Evolutionary conservation across 2,113 vertebrate species (phyloP).

Genomic region (Antennarius striatus): DNA sequence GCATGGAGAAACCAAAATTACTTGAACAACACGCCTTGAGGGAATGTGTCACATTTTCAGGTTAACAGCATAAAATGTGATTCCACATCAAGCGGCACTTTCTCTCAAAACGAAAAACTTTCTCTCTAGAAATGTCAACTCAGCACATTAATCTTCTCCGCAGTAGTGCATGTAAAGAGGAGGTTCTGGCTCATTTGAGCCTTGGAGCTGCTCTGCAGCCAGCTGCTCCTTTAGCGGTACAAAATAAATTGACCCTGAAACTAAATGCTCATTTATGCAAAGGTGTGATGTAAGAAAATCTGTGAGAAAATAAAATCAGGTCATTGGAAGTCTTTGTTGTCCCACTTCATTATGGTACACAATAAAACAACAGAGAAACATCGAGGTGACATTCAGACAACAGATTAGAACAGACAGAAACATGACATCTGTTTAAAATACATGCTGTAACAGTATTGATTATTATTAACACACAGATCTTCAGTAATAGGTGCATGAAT

Average conservation of each 20-base stretch:
- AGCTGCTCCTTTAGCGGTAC: slow-evolving; percentile 7
- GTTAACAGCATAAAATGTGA: too few species aligned
- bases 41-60: too few species aligned
- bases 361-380: not conserved
- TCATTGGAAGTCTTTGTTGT: not conserved
- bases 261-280: not conserved
- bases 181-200: slow-evolving; percentile 3
- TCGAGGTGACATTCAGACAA: not conserved
- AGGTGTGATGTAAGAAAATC: not conserved
- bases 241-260: slow-evolving; percentile 10
- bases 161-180: not conserved
- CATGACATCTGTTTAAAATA: too few species aligned
- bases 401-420: not conserved
- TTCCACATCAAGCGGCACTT: too few species aligned
- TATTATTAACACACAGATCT: too few species aligned
- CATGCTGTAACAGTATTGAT: too few species aligned
- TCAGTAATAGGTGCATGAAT: too few species aligned
- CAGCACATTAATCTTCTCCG: not conserved
- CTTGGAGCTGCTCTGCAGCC: not conserved
- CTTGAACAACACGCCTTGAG: too few species aligned
- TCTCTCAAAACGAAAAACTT: not conserved
- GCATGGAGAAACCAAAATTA: too few species aligned
- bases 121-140: not conserved
- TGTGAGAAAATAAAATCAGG: not conserved
- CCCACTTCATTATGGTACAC: too few species aligned